Percentiles rank a stretch among this genome's conserved stretches.
Conservation (phyloP, 2,888 invertebrate genomes). For the Dolomedes plantarius region DNA sequence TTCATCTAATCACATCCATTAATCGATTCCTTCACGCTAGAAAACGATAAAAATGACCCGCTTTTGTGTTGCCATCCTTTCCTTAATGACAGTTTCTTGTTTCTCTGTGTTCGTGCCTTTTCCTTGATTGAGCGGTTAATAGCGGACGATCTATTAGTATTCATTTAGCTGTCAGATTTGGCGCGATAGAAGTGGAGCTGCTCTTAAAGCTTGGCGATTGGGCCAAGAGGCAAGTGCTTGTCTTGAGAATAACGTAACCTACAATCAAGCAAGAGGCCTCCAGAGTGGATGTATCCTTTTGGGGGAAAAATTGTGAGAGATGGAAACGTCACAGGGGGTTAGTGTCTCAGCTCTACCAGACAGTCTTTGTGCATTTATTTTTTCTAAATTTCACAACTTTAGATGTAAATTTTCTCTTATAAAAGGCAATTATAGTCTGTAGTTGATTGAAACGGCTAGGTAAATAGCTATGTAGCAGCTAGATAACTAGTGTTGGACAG, state of each 20-base stretch:
- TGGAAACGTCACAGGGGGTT: too few species aligned
- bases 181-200: not conserved
- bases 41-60: slow-evolving; percentile 9
- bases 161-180: slow-evolving; percentile 57
- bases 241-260: not conserved
- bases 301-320: too few species aligned
- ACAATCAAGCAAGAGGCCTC: not conserved
- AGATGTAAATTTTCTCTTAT: too few species aligned
- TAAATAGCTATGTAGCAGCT: too few species aligned
- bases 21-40: slow-evolving; percentile 14
- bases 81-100: slow-evolving; percentile 52
- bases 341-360: too few species aligned
- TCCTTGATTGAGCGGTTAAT: slow-evolving; percentile 55
- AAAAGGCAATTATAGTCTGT: too few species aligned
- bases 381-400: too few species aligned
- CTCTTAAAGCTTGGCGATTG: not conserved
- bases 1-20: slow-evolving; percentile 7
- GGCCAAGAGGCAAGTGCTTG: not conserved
- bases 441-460: too few species aligned
- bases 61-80: slow-evolving; percentile 7
- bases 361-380: too few species aligned
- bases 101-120: slow-evolving; percentile 37
- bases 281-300: not conserved
- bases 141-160: slow-evolving; percentile 38
- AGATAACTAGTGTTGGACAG: too few species aligned